Conservation (phyloP, 2,797 vertebrate species). For the Anguilla pacifica region DNA sequence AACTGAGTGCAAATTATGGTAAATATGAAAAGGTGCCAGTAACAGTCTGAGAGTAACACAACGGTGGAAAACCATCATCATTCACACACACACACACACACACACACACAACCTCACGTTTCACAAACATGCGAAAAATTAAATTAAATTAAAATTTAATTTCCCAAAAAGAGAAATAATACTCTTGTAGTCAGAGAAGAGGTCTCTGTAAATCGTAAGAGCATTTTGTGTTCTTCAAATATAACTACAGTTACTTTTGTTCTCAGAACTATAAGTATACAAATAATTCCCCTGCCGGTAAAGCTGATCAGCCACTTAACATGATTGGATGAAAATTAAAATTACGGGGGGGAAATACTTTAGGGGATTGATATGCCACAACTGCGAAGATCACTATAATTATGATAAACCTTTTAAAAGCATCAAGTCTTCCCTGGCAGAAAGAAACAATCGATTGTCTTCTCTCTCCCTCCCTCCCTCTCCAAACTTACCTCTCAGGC, state of each 20-base stretch:
- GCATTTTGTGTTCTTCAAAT: background rate
- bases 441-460: slow-evolving; percentile 26
- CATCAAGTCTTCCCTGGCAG: slow-evolving; percentile 24
- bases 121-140: no score
- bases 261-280: background rate
- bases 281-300: background rate
- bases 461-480: slow-evolving; percentile 9
- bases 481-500: slow-evolving; percentile 14
- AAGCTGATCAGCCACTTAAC: slow-evolving; percentile 12
- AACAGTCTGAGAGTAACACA: background rate
- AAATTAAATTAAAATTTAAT: background rate
- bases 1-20: background rate
- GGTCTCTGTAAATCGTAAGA: background rate
- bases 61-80: background rate
- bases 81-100: no score
- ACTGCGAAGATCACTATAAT: slow-evolving; percentile 21
- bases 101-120: no score
- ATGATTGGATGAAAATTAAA: slow-evolving; percentile 14
- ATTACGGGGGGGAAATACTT: background rate
- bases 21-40: background rate
- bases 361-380: slow-evolving; percentile 14
- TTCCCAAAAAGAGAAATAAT: background rate
- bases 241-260: background rate
- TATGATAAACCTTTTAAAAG: slow-evolving; percentile 32
- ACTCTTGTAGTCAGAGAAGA: background rate